Percentiles rank a stretch among this genome's conserved stretches.
These are phyloP conservation scores for Dasysyrphus tricinctus DNA, from an alignment of 2,888 invertebrate genomes.

Conservation along the genomic window DNA sequence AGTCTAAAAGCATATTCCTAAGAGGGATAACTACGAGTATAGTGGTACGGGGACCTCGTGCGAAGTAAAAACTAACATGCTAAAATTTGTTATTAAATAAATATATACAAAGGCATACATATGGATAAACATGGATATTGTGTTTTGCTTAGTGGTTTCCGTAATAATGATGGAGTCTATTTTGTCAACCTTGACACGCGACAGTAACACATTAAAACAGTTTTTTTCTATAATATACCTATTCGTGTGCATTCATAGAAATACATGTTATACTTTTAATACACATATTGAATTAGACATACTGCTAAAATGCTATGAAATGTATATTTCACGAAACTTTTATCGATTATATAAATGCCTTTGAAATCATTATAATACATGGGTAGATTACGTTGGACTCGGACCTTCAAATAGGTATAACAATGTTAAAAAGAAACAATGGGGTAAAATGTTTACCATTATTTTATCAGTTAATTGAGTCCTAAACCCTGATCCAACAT, in stretches of 20 bases:
- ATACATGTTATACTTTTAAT: background rate
- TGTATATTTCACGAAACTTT: conserved; percentile 2
- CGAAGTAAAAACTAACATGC: conserved; percentile 23
- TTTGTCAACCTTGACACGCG: conserved; percentile 65
- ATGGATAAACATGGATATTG: background rate
- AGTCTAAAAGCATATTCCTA: background rate
- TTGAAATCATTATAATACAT: background rate
- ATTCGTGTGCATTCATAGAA: background rate
- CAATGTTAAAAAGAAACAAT: no score
- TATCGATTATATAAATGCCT: background rate
- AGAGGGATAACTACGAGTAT: background rate
- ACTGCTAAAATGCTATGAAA: background rate
- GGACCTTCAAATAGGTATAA: no score
- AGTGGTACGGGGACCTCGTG: background rate
- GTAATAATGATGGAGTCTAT: conserved; percentile 51
- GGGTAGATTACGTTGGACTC: no score
- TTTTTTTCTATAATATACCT: background rate
- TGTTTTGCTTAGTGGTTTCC: conserved; percentile 27
- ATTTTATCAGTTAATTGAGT: no score
- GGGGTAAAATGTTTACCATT: no score
- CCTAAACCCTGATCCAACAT: no score
- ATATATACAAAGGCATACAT: background rate
- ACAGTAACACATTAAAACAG: conserved; percentile 42
- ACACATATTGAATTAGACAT: background rate
- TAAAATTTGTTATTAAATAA: conserved; percentile 6